phyloP scores from a whole-genome alignment of 1,140 invertebrate species.

The Philaenus spumarius region DNA sequence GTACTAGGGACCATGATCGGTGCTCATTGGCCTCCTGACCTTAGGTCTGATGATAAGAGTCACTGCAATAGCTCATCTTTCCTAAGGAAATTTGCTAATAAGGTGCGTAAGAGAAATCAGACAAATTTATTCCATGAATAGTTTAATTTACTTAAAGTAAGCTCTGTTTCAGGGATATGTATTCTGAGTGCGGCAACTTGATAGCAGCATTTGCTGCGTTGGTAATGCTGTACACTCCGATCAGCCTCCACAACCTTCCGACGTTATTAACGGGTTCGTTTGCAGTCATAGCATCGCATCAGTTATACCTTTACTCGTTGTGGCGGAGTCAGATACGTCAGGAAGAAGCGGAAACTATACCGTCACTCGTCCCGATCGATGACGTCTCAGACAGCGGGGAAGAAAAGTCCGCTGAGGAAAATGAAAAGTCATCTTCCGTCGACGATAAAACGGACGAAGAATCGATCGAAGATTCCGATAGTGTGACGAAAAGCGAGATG shows the following conservation, averaged over 20 bases:
- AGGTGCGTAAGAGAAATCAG: too few relatives aligned
- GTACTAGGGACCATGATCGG: too few relatives aligned
- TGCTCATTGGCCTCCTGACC: too few relatives aligned
- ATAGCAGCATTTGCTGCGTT: slow-evolving; percentile 13
- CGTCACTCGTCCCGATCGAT: not conserved
- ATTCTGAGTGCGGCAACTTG: slow-evolving; percentile 9
- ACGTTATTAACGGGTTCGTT: slow-evolving; percentile 33
- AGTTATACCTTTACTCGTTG: slow-evolving; percentile 1
- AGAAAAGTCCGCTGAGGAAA: not conserved
- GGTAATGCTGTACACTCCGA: slow-evolving; percentile 19
- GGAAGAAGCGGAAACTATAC: not conserved
- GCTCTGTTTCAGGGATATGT: slow-evolving; percentile 23
- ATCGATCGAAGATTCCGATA: not conserved
- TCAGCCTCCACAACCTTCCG: slow-evolving; percentile 39
- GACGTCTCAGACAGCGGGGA: not conserved
- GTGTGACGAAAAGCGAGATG: not conserved
- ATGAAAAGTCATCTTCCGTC: not conserved
- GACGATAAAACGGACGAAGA: not conserved
- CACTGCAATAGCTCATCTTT: too few relatives aligned
- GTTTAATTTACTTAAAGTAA: too few relatives aligned
- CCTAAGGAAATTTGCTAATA: too few relatives aligned
- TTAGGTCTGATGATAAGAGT: too few relatives aligned
- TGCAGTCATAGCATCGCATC: slow-evolving; percentile 23
- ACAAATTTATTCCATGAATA: too few relatives aligned
- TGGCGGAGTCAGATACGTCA: not conserved